Conservation (phyloP, 2,113 vertebrate genomes). For the Ochotona princeps region DNA sequence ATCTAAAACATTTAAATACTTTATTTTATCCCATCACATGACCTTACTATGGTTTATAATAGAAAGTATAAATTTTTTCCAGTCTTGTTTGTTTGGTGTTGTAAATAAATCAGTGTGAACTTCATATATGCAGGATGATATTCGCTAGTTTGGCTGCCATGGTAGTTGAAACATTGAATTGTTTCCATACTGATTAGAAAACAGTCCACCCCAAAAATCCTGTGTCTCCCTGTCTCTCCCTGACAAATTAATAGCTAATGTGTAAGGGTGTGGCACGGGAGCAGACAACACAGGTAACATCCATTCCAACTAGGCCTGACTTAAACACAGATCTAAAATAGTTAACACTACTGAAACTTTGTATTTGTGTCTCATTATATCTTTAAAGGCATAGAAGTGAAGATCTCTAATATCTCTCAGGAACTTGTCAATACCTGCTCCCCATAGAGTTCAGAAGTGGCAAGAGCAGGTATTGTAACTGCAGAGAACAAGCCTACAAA, state of each 20-base stretch:
- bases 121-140: not conserved
- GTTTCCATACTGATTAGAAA: not conserved
- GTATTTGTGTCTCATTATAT: not conserved
- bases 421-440: not conserved
- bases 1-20: not conserved
- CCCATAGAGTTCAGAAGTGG: not conserved
- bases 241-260: not conserved
- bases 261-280: not conserved
- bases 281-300: not conserved
- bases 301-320: not conserved
- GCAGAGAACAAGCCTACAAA: not conserved
- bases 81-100: conserved; percentile 11
- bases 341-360: not conserved
- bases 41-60: not conserved
- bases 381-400: not conserved
- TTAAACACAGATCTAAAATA: not conserved
- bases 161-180: not conserved
- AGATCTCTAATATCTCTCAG: not conserved
- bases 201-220: not conserved
- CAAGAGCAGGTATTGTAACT: not conserved
- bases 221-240: not conserved
- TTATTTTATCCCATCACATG: not conserved
- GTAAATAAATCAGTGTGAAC: not conserved
- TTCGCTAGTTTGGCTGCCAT: not conserved
- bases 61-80: not conserved